Evolutionary conservation across 1,140 invertebrate genomes (phyloP).

Genomic region (Lycorma delicatula): DNA sequence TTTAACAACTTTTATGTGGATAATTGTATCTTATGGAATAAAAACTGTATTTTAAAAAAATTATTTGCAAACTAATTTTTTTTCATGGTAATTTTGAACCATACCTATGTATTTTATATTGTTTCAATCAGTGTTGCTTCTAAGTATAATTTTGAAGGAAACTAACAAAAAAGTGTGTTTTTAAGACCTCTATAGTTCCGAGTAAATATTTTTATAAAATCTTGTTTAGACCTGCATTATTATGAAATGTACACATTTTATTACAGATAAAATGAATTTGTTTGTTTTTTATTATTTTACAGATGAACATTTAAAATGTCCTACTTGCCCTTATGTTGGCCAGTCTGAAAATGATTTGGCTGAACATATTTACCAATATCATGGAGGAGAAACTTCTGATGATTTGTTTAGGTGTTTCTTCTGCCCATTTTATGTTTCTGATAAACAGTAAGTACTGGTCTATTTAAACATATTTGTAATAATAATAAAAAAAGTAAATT

Average conservation of each 20-base stretch:
- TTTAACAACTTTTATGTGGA: too few relatives aligned
- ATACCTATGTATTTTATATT: too few relatives aligned
- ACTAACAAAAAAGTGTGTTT: too few relatives aligned
- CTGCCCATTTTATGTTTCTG: slow-evolving; percentile 67
- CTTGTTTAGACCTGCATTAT: not conserved
- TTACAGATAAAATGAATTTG: not conserved
- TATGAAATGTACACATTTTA: not conserved
- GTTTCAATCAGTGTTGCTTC: too few relatives aligned
- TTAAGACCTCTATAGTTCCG: too few relatives aligned
- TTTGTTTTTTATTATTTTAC: slow-evolving; percentile 9
- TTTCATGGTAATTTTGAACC: too few relatives aligned
- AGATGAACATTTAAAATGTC: slow-evolving; percentile 40
- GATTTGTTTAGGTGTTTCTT: slow-evolving; percentile 70
- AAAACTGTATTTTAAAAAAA: too few relatives aligned
- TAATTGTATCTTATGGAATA: too few relatives aligned
- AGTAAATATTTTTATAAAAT: not conserved
- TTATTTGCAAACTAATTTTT: too few relatives aligned
- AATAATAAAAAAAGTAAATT: too few relatives aligned
- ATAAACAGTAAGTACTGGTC: slow-evolving; percentile 45
- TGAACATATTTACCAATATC: slow-evolving; percentile 44
- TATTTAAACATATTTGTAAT: too few relatives aligned
- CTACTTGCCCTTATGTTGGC: slow-evolving; percentile 65
- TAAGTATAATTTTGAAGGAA: too few relatives aligned
- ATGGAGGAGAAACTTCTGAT: slow-evolving; percentile 47
- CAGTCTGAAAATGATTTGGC: slow-evolving; percentile 40